Evolutionary conservation across 2,888 invertebrate genomes (phyloP).

Genomic region (Agonum fuliginosum): DNA sequence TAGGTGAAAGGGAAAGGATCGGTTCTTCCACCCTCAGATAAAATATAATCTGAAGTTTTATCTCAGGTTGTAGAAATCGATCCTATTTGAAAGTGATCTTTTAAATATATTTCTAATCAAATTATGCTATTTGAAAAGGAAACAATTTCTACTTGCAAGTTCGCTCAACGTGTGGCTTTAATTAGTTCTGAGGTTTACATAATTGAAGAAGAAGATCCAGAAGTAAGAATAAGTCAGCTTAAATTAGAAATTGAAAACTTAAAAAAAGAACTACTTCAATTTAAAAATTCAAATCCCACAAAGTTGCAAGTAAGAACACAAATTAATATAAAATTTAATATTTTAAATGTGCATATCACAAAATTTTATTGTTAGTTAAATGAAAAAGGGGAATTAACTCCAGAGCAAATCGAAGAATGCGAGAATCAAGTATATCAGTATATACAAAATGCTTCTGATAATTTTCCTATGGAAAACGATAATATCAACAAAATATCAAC

Average conservation of each 20-base stretch:
- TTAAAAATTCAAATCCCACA: slow-evolving; percentile 55
- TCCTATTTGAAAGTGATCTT: not conserved
- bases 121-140: slow-evolving; percentile 69
- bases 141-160: slow-evolving; percentile 75
- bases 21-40: not conserved
- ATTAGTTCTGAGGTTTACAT: slow-evolving; percentile 72
- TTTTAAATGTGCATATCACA: not conserved
- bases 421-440: slow-evolving; percentile 65
- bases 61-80: too few species aligned
- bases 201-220: slow-evolving; percentile 71
- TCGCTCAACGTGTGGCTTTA: slow-evolving; percentile 75
- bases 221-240: slow-evolving; percentile 69
- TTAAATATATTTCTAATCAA: not conserved
- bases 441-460: slow-evolving; percentile 64
- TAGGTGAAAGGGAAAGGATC: slow-evolving; percentile 55
- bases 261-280: slow-evolving; percentile 57
- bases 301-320: not conserved
- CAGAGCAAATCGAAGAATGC: slow-evolving; percentile 63
- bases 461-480: slow-evolving; percentile 64
- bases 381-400: not conserved
- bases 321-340: not conserved
- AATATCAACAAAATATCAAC: slow-evolving; percentile 68
- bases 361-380: not conserved
- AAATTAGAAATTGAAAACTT: slow-evolving; percentile 63
- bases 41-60: not conserved